Evolutionary conservation across 1,140 invertebrate species (phyloP).

Genomic region (Papilio aristodemus): DNA sequence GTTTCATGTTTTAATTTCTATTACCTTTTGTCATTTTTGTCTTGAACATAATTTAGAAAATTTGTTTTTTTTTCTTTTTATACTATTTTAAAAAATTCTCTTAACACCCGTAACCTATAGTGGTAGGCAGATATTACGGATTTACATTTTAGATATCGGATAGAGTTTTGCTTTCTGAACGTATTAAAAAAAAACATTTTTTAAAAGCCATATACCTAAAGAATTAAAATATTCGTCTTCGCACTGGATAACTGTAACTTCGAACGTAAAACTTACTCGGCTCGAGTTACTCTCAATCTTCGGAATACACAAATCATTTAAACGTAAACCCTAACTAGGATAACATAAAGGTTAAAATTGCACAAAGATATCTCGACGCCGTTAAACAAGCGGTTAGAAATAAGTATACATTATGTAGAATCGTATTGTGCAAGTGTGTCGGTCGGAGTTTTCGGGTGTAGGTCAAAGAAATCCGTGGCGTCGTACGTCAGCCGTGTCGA

Average conservation of each 20-base stretch:
- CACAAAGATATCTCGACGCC: neutral
- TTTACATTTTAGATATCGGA: too few species aligned
- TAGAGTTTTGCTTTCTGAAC: too few species aligned
- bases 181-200: neutral
- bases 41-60: too few species aligned
- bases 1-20: neutral
- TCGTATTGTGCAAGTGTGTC: constrained; percentile 13
- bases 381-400: neutral
- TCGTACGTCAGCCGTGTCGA: neutral
- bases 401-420: neutral
- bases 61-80: too few species aligned
- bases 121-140: too few species aligned
- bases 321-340: neutral
- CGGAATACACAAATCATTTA: neutral
- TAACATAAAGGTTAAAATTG: neutral
- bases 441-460: constrained; percentile 14
- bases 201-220: neutral
- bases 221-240: neutral
- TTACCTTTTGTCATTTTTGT: neutral
- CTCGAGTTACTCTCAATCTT: neutral
- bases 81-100: too few species aligned
- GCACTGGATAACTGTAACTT: neutral
- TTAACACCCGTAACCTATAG: too few species aligned
- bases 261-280: neutral
- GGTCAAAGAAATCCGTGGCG: constrained; percentile 12